phyloP scores from a whole-genome alignment of 2,113 vertebrate species.

The Oreocharis arfaki region DNA sequence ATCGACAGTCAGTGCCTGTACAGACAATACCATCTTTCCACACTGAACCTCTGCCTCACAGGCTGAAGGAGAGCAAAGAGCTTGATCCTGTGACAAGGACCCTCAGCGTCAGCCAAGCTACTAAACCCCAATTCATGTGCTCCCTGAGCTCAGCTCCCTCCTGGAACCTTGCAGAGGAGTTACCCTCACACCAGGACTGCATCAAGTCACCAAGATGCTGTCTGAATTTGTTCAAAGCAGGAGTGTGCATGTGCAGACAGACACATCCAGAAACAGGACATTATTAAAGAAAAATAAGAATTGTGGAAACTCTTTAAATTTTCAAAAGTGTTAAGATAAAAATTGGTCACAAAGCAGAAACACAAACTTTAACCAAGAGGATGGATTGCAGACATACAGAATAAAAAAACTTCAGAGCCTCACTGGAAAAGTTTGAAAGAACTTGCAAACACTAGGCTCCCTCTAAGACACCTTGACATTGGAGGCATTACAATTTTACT shows the following conservation, averaged over 20 bases:
- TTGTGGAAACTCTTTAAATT: not conserved
- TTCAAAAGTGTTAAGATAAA: not conserved
- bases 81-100: not conserved
- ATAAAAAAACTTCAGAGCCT: not conserved
- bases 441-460: not conserved
- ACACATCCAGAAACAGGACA: not conserved
- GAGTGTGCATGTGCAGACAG: not conserved
- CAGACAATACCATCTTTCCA: not conserved
- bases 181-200: not conserved
- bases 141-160: not conserved
- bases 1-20: accelerated
- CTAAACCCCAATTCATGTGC: not conserved
- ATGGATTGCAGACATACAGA: not conserved
- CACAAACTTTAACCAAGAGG: not conserved
- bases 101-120: not conserved
- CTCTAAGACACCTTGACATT: not conserved
- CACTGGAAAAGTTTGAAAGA: not conserved
- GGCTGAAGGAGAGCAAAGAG: not conserved
- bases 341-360: not conserved
- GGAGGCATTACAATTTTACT: not conserved
- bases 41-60: not conserved
- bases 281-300: not conserved
- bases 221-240: not conserved
- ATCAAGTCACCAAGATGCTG: not conserved
- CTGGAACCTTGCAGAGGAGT: not conserved